Evolutionary conservation across 2,888 invertebrate species (phyloP).

Genomic region (Acleris holmiana): DNA sequence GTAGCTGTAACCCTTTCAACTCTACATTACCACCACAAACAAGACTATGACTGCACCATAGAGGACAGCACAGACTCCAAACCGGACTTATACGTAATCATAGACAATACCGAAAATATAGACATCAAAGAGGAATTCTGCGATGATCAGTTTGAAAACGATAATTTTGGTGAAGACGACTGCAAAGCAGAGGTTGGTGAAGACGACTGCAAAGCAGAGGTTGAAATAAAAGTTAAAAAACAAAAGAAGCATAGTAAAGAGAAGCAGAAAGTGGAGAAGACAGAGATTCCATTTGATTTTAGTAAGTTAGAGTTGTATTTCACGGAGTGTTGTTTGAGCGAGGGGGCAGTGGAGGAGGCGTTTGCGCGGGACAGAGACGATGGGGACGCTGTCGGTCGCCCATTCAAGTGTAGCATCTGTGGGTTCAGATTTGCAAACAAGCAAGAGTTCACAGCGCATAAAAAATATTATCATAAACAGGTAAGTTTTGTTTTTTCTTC

Average conservation of each 20-base stretch:
- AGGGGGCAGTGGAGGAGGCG: constrained; percentile 46
- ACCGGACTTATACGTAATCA: constrained; percentile 8
- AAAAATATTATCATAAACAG: constrained; percentile 49
- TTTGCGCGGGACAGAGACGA: constrained; percentile 39
- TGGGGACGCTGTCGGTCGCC: constrained; percentile 13
- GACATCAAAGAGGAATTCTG: constrained; percentile 24
- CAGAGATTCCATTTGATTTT: constrained; percentile 36
- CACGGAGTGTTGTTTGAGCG: constrained; percentile 41
- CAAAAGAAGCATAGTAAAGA: constrained; percentile 28
- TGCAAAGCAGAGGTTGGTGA: constrained; percentile 28
- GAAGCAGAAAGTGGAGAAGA: constrained; percentile 12
- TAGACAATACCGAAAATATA: constrained; percentile 10
- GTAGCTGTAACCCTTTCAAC: constrained; percentile 12
- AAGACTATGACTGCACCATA: constrained; percentile 16
- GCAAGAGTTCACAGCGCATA: constrained; percentile 51
- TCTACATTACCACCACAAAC: constrained; percentile 9
- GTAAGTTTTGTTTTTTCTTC: constrained; percentile 43
- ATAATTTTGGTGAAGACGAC: constrained; percentile 14
- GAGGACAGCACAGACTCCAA: constrained; percentile 21
- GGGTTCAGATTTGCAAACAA: constrained; percentile 42
- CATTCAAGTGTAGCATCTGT: constrained; percentile 39
- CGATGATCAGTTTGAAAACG: constrained; percentile 15
- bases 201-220: constrained; percentile 25
- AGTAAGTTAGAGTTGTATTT: constrained; percentile 42
- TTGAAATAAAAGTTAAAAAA: constrained; percentile 7